Evolutionary conservation across 2,113 vertebrate genomes (phyloP).

Genomic region (Stictonetta naevosa): DNA sequence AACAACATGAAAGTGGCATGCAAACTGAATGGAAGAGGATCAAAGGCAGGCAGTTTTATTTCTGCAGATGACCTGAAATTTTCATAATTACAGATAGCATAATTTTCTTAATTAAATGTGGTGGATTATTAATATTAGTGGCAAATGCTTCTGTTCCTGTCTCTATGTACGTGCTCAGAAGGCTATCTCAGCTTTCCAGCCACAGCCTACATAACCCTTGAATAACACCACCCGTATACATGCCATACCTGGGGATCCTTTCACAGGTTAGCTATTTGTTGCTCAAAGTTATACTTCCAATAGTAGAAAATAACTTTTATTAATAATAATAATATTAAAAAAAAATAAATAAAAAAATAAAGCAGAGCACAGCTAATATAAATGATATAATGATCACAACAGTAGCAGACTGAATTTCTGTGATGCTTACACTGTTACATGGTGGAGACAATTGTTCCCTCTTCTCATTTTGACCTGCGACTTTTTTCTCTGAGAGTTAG

Average conservation of each 20-base stretch:
- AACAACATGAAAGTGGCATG: background rate
- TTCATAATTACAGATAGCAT: slow-evolving; percentile 3
- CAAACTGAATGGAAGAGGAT: slow-evolving; percentile 25
- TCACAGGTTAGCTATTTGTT: background rate
- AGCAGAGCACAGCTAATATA: background rate
- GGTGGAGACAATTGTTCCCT: background rate
- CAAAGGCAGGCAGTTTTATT: slow-evolving; percentile 14
- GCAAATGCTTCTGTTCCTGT: background rate
- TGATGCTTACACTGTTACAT: background rate
- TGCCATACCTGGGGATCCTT: background rate
- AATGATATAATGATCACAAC: background rate
- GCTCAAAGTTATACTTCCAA: background rate
- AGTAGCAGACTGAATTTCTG: background rate
- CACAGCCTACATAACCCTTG: background rate
- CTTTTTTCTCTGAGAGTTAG: background rate
- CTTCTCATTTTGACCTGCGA: background rate
- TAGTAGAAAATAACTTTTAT: background rate
- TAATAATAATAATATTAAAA: background rate
- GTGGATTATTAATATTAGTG: background rate
- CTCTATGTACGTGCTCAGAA: background rate
- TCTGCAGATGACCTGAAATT: background rate
- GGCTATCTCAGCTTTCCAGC: background rate
- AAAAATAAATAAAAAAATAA: background rate
- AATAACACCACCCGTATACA: background rate
- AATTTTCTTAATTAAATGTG: slow-evolving; percentile 32